Base-by-base conservation (phyloP, 2,888 invertebrate genomes). In the Brachypterus glaber region DNA sequence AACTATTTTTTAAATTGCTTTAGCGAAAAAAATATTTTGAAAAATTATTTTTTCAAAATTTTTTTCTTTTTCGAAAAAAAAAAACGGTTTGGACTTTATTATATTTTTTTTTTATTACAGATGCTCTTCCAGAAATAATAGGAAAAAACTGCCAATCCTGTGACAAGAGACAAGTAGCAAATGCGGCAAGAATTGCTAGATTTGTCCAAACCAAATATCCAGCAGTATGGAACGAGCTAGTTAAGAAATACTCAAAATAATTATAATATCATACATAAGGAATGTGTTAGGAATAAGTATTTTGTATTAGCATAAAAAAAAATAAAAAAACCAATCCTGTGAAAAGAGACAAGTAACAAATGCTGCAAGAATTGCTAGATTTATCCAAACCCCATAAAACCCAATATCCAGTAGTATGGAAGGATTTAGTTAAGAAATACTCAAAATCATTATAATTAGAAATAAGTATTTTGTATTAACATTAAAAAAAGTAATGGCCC, bases 171-270 rank as follows among this genome's bases (percentile, higher is more conserved):
- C 71, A 75, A 50, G 59, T 64, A 2, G 58, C 61, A 9, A 72
- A 72, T 51, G 72, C 73, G 3, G 63, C 62, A 25, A 67, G 67
- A 44, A 59, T 76, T 13, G 68, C 72, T 7, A 57, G 62, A 35
- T 74, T 72, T 53, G 67, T 76, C 41, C 67, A 70, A 55, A 57
- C 59, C 2, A 66, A 68, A 37, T 71, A 74, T 60, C 73, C 74
- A 1, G 63, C 64, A 42, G 69, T 71, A 16, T 73, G 72, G 72
- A 61, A 62, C 25, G 63, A 60, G 47, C 54, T 73, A 35, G 63
- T 70, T 29, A 51, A 62, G 41, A 71, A 70, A 56, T 71, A 71
- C 53, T 48, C 49, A 16, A 12, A 2, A 15, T n/a, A n/a, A n/a
- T n/a, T n/a, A n/a, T n/a, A n/a, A n/a, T n/a, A n/a, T n/a, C n/a